Base-by-base conservation (phyloP, 1,140 invertebrate genomes). In the Globodera rostochiensis region DNA sequence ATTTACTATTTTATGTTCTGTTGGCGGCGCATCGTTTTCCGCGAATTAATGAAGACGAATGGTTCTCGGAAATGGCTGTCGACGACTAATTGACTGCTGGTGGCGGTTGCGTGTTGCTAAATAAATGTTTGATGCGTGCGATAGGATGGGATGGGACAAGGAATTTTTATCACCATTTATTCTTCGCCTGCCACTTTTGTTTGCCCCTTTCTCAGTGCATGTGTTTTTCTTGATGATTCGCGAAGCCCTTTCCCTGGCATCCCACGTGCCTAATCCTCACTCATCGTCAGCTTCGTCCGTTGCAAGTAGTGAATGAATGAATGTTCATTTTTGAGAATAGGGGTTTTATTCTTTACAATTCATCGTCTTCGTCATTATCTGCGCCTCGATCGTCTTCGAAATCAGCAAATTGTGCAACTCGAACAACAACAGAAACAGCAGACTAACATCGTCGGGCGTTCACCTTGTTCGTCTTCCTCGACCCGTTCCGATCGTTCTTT, bases 321-420 rank as follows among this genome's bases (percentile, higher is more conserved):
- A 71, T 45, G 67, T 70, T 70, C 67, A 70, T 11, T 25, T 70
- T 71, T 71, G 25, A 25, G 69, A 47, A 71, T 71, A 13, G 6
- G 36, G 36, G 19, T 71, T 71, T 71, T 47, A 21, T 45, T 45
- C 25, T 19, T 64, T 19, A 19, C 50, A 9, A 9, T 9, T 9
- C 11, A 53, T 13, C 7, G 11, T 53, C 50, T 9, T 53, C 50
- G 50, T 7, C 50, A 53, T 73, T 49, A 1, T 74, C 21, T 74
- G 50, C 74, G 57, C 45, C 19, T 75, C 45, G 19, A 45, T 76
- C 74, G 3, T 76, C 36, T 47, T 64, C 53, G 6, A 57, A 75
- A 19, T 60, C 50, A 50, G 47, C 50, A 3, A 36, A 36, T 46
- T 60, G 8, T 21, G n/a, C 25, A 74, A 46, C 7, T n/a, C 36